Base-by-base conservation (phyloP, 2,113 vertebrate species). In the Chaetodon trifascialis region DNA sequence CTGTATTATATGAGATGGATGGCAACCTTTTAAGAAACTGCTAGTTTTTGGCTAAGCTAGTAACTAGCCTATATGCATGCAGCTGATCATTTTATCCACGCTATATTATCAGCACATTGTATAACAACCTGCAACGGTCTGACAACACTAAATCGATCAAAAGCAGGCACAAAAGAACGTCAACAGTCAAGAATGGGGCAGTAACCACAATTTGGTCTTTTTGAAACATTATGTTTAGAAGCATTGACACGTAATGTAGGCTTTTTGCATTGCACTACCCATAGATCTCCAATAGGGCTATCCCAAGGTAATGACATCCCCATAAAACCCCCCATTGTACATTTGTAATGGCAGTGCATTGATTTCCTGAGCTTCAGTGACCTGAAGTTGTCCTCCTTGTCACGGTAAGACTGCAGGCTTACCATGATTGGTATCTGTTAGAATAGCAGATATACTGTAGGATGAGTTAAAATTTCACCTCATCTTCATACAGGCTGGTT, bases 361-460 rank as follows among this genome's bases (percentile, higher is more conserved):
- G 40, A 65, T 64, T 8, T 44, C 19, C 1, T 21, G 0, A 59
- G 17, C 38, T 59, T 56, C 11, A 40, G 8, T 58, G 34, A 46
- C 62, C 46, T 44, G 17, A 7, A 64, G 52, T 66, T 47, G 19
- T 11, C 69, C 34, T 40, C 30, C 49, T 67, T 19, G 23, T 63
- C 65, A 6, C 47, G 23, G 11, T 55, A 44, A 62, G 25, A 23
- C 49, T 52, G 16, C 16, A 19, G 66, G 46, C 46, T 73, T 64
- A 73, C 42, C 65, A 52, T 19, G 56, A 71, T 65, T 46, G 23
- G 76, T 21, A 49, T 63, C 23, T 71, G 19, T 30, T 30, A 2
- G 30, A 30, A 30, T 30, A 30, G 30, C 30, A 30, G 30, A 30
- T 30, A 11, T 44, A n/a, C n/a, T n/a, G n/a, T n/a, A 11, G 5